phyloP scores from a whole-genome alignment of 2,888 invertebrate species.

The Drosophila kuntzei region DNA sequence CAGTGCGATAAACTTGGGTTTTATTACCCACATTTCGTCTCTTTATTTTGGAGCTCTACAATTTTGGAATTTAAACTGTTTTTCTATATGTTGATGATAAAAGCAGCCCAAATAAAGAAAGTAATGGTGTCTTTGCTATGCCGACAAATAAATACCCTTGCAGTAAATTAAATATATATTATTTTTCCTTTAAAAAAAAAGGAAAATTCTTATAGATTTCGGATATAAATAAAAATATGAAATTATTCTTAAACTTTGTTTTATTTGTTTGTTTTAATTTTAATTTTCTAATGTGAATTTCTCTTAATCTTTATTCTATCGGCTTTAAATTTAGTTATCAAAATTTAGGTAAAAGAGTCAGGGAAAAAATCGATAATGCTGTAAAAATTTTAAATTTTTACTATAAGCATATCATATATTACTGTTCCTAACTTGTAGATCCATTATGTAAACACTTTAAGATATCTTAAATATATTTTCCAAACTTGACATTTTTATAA shows the following conservation, averaged over 20 bases:
- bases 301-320: too few relatives aligned
- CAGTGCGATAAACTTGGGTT: conserved; percentile 11
- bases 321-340: too few relatives aligned
- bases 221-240: too few relatives aligned
- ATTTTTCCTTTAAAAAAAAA: too few relatives aligned
- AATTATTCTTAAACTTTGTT: too few relatives aligned
- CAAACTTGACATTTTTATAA: neutral
- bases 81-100: conserved; percentile 32
- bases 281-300: too few relatives aligned
- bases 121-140: neutral
- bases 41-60: neutral
- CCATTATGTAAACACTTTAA: neutral
- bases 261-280: too few relatives aligned
- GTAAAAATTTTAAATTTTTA: too few relatives aligned
- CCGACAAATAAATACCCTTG: conserved; percentile 12
- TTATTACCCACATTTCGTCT: conserved; percentile 8
- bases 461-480: neutral
- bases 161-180: neutral
- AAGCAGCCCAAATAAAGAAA: neutral
- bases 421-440: neutral
- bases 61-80: conserved; percentile 20
- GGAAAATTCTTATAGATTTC: too few relatives aligned
- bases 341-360: too few relatives aligned
- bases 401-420: too few relatives aligned
- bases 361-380: too few relatives aligned